Evolutionary conservation across 2,797 vertebrate species (phyloP), one percentile per base, ranked within the genome.

Genomic region (Tragopan temminckii): DNA sequence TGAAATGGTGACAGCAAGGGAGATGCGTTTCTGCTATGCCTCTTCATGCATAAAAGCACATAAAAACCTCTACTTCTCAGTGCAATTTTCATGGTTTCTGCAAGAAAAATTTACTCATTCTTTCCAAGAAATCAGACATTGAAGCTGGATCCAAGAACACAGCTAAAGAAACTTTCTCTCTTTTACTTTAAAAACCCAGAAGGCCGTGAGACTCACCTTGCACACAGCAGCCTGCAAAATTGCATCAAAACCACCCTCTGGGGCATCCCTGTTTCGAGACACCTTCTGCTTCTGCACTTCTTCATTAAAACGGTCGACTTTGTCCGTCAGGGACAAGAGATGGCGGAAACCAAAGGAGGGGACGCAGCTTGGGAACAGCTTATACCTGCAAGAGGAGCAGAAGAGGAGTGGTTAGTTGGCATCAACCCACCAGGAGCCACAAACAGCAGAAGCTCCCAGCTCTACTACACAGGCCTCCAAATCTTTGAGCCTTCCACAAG

Each of bases 251-350:
- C 99, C 99, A 0, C 99, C 99, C 95, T 99, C 99, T 0, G 99
- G 99, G 3, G 99, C 99, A 8, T 99, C 99, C 3, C 99, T 95
- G 97, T 99, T 99, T 64, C 99, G 98, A 14, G 99, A 99, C 33
- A 99, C 99, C 95, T 99, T 98, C 98, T 99, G 99, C 72, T 99
- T 99, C 96, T 98, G 98, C 82, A 99, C 99, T 95, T 99, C 99
- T 90, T 99, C 98, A 0, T 99, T 99, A 91, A 99, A 99, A 50
- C 99, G 98, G 88, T 99, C 99, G 0, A 99, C 99, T 97, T 99
- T 98, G 93, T 99, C 99, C 0, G 99, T 99, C 87, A 99, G 98
- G 2, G 99, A 98, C 80, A 99, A 97, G 76, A 99, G 98, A 96
- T 99, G 98, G 52, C 99, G 99, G 97, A 99, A 99, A 15, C 99